Evolutionary conservation across 2,797 vertebrate species (phyloP), one percentile per base, ranked within the genome.

Genomic region (Silurus aristotelis): DNA sequence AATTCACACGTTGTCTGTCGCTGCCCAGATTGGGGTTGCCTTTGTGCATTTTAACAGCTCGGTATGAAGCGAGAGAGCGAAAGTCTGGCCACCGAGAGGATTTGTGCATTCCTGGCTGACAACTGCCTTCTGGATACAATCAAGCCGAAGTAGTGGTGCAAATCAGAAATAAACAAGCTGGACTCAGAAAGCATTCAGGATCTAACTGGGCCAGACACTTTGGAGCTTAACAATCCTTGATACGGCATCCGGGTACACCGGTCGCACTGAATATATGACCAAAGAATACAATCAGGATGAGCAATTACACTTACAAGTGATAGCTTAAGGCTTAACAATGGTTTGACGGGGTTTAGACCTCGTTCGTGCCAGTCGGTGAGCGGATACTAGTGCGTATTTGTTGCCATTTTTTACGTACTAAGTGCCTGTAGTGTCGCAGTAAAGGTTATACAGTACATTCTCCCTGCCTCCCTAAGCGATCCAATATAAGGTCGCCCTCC

Each of bases 51-150:
- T 87, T 84, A 90, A 91, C 86, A 55, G 27, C 25, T 61, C 70
- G 68, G 58, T 89, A 88, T 86, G 83, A 85, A 86, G 60, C 0
- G 5, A 87, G 48, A 87, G 84, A 64, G 83, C 7, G 3, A 60
- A 56, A 89, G 80, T 17, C 56, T 80, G 82, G 82, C 77, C 86
- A 84, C 78, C 91, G 90, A 90, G 84, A 88, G 78, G 89, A 88
- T 85, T 85, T 83, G 83, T 55, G 25, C 84, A 76, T 77, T 73
- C 52, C 73, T 84, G 82, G 76, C 72, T 73, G 83, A 60, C 58
- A 46, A 19, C 75, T 91, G 86, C 92, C 90, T 92, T 93, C 48
- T 93, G 90, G 91, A 93, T 92, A 89, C 89, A 92, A 93, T 92
- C 87, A 86, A 73, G 84, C 52, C 85, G 87, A 87, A 63, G 87